Evolutionary conservation across 2,888 invertebrate genomes (phyloP).

Genomic region (Eupeodes luniger): DNA sequence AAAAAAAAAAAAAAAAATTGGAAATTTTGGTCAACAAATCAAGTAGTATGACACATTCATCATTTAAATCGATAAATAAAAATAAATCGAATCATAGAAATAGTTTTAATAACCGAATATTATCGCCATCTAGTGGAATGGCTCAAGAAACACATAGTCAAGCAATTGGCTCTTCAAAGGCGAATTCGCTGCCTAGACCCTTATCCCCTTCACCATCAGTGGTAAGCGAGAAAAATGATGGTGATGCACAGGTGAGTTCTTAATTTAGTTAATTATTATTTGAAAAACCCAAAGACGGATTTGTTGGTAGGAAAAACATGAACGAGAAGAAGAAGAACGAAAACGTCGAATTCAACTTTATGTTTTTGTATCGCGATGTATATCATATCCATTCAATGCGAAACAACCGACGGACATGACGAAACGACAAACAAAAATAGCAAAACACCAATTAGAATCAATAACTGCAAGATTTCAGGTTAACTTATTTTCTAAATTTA

Average conservation of each 20-base stretch:
- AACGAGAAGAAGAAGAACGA: constrained; percentile 97
- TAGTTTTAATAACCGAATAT: constrained; percentile 82
- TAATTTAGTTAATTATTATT: background rate
- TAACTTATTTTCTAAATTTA: background rate
- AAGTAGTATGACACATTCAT: constrained; percentile 66
- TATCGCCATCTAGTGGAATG: constrained; percentile 87
- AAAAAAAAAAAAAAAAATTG: constrained; percentile 26
- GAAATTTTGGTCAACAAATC: constrained; percentile 41
- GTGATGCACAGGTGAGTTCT: constrained; percentile 89
- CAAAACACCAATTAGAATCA: constrained; percentile 97
- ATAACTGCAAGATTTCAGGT: constrained; percentile 98
- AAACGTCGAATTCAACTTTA: constrained; percentile 97
- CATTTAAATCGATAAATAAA: constrained; percentile 65
- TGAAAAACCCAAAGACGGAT: background rate
- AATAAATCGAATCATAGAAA: constrained; percentile 71
- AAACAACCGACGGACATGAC: constrained; percentile 99
- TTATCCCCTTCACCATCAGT: constrained; percentile 96
- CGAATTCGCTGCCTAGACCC: constrained; percentile 90
- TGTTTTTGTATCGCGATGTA: constrained; percentile 98
- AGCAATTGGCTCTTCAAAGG: constrained; percentile 86
- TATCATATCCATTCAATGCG: constrained; percentile 99
- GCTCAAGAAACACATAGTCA: constrained; percentile 87
- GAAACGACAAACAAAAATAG: constrained; percentile 96
- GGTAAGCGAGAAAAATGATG: constrained; percentile 94
- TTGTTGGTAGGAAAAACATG: constrained; percentile 91